A percentile compares a stretch with the other conserved stretches of the same genome.
Conservation (phyloP, 2,113 vertebrate species). For the Heterocephalus glaber region DNA sequence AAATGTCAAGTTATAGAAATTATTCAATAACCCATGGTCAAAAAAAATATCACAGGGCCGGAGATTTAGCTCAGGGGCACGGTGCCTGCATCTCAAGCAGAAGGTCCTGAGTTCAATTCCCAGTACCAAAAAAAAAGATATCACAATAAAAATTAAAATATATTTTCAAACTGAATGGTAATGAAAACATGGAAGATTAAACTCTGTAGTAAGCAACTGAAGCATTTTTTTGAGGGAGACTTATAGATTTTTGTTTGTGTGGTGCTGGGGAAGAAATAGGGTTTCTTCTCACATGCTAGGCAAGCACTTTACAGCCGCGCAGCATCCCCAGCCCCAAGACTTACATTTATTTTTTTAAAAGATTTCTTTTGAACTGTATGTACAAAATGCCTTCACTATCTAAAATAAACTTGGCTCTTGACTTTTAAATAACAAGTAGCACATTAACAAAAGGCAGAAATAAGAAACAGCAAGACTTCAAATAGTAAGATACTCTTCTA, state of each 20-base stretch:
- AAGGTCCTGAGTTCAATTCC: too few relatives aligned
- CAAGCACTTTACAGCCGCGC: background rate
- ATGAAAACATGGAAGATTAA: slow-evolving; percentile 4
- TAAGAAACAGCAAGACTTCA: background rate
- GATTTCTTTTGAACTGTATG: background rate
- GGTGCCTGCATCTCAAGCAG: too few relatives aligned
- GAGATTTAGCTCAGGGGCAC: too few relatives aligned
- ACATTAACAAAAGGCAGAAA: background rate
- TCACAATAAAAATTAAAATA: slow-evolving; percentile 43
- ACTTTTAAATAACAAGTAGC: slow-evolving; percentile 25
- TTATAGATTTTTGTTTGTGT: background rate
- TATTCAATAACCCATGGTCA: slow-evolving; percentile 9
- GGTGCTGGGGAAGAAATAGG: background rate
- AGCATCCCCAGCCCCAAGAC: background rate
- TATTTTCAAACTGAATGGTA: background rate
- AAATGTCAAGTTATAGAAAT: slow-evolving; percentile 7
- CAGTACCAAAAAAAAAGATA: too few relatives aligned
- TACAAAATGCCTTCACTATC: background rate
- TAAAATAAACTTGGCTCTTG: slow-evolving; percentile 3
- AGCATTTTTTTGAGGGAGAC: background rate
- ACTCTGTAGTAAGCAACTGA: background rate
- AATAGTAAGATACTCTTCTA: background rate
- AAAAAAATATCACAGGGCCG: background rate
- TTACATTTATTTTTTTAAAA: background rate
- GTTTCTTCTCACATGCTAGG: background rate